Base-by-base conservation (phyloP, 2,797 vertebrate genomes). In the Pygocentrus nattereri region DNA sequence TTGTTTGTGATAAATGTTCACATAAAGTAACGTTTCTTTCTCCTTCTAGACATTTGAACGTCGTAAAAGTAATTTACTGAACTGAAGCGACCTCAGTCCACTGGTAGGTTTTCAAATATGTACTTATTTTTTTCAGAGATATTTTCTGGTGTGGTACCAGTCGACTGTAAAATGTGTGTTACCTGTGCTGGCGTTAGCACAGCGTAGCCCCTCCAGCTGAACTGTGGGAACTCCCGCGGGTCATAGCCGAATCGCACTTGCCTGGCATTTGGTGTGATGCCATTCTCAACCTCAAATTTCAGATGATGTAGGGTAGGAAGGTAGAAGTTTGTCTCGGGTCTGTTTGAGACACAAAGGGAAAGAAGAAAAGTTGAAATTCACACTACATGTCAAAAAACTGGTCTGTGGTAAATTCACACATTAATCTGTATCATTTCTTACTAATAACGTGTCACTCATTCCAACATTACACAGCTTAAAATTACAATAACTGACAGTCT, bases 171-270 rank as follows among this genome's bases (percentile, higher is more conserved):
- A 49, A 15, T 52, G 81, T 88, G 75, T 89, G 92, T 27, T 89
- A 99, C 98, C 92, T 99, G 97, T 74, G 96, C 87, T 0, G 93
- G 85, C 27, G 95, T 96, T 94, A 99, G 96, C 54, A 85, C 90
- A 19, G 94, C 95, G 27, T 98, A 99, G 56, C 98, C 97, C 88
- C 95, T 94, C 98, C 98, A 98, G 80, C 97, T 98, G 89, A 97
- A 99, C 50, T 79, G 79, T 67, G 96, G 97, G 89, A 99, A 99
- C 85, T 95, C 94, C 82, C 80, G 82, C n/a, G 92, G 87, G 86
- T 95, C 87, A 52, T 95, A 98, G 73, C 96, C 95, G 85, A 99
- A 98, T 0, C 94, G 95, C 31, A 97, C 91, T 4, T 89, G 88
- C 86, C 89, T 92, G 87, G 95, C 94, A 2, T 90, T 88, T 23